phyloP scores from a whole-genome alignment of 2,113 vertebrate species.

The Amphilophus citrinellus region DNA sequence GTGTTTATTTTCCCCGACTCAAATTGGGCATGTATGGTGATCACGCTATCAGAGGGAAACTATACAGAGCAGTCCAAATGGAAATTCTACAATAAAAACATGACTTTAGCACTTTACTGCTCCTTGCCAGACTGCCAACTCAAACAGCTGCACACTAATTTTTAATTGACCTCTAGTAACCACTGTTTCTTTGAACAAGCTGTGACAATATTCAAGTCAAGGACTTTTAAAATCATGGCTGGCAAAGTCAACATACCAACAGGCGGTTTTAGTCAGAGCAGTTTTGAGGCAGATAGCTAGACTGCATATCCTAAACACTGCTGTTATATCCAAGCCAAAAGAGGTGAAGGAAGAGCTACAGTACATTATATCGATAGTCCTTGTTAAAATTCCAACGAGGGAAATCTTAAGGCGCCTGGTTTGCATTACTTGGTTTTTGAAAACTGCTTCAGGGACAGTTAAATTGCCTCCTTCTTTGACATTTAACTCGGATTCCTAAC shows the following conservation, averaged over 20 bases:
- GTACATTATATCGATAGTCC: conserved; percentile 31
- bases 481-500: conserved; percentile 55
- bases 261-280: conserved; percentile 9
- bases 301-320: conserved; percentile 20
- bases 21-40: conserved; percentile 48
- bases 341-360: conserved; percentile 25
- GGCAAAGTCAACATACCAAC: conserved; percentile 22
- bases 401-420: conserved; percentile 64
- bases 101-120: conserved; percentile 17
- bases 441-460: conserved; percentile 59
- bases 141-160: conserved; percentile 59
- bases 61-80: conserved; percentile 45
- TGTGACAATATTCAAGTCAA: conserved; percentile 43
- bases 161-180: conserved; percentile 45
- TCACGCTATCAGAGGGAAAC: conserved; percentile 65
- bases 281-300: conserved; percentile 22
- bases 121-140: conserved; percentile 42
- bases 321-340: conserved; percentile 27
- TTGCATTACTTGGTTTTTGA: conserved; percentile 64
- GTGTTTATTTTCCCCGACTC: conserved; percentile 66
- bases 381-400: conserved; percentile 54
- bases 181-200: conserved; percentile 42
- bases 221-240: conserved; percentile 18
- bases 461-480: conserved; percentile 65
- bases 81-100: conserved; percentile 64